phyloP scores from a whole-genome alignment of 92 coral and sea anemone species.

The Bergia sp. region DNA sequence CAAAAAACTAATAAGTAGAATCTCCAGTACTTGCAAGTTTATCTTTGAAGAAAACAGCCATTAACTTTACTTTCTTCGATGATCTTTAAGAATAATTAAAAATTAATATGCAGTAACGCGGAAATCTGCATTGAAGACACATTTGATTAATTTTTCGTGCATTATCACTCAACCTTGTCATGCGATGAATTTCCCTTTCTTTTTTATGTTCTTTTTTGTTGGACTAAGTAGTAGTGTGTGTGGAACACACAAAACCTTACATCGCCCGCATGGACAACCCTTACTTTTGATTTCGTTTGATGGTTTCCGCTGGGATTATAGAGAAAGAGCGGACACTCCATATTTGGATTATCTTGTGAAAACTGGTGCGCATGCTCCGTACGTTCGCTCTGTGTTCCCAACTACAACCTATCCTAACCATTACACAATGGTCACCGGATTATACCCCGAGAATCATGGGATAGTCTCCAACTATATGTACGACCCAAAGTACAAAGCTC shows the following conservation, averaged over 20 bases:
- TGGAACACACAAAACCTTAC: not conserved
- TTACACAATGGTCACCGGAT: conserved; percentile 82
- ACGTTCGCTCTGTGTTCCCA: conserved; percentile 76
- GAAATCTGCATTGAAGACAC: no score
- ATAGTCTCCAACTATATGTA: conserved; percentile 85
- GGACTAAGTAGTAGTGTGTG: not conserved
- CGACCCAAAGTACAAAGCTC: conserved; percentile 68
- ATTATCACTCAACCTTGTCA: not conserved
- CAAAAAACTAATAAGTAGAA: not conserved
- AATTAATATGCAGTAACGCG: no score
- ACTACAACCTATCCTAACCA: conserved; percentile 87
- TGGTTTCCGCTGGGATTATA: conserved; percentile 93
- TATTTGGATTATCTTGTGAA: conserved; percentile 73
- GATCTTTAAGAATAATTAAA: no score
- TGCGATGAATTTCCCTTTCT: not conserved
- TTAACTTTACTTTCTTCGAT: not conserved
- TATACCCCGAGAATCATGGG: conserved; percentile 91
- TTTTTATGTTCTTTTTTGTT: not conserved
- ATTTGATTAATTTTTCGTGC: no score
- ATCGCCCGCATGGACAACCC: conserved; percentile 36
- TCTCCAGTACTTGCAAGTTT: not conserved
- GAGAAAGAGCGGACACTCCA: conserved; percentile 74
- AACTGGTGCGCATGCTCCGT: conserved; percentile 77
- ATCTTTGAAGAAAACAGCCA: not conserved
- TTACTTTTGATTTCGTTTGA: conserved; percentile 85